Evolutionary conservation across 2,888 invertebrate genomes (phyloP), one percentile per base, ranked within the genome.

Genomic region (Keiferia lycopersicella): DNA sequence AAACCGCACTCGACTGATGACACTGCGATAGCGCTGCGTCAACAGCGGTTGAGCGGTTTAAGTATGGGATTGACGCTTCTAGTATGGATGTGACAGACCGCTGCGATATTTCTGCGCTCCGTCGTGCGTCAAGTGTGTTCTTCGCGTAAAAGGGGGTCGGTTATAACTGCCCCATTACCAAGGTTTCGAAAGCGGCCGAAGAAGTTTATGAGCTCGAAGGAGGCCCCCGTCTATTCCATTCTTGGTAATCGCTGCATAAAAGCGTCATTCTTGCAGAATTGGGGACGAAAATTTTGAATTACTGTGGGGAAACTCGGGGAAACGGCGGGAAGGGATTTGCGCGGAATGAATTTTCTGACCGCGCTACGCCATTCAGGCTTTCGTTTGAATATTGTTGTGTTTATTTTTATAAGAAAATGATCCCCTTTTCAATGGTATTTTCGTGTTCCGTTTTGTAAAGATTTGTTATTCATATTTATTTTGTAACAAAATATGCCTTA

Each of bases 211-310:
- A 57, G 8, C 61, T 18, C 57, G 16, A 18, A 61, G 50, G 58
- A 26, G 38, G n/a, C 56, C 30, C n/a, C 22, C 59, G 48, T 2
- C 41, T 45, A 48, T 58, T 59, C 50, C 22, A 38, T 62, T 59
- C 60, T 51, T 59, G 16, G 62, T 62, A 65, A 62, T 62, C 62
- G 62, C 39, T 12, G 14, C n/a, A 51, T 50, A 58, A 58, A 51
- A 60, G 41, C 39, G 26, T 45, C 22, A 60, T 39, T 60, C 45
- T 56, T 26, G 10, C 14, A 41, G 26, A 41, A 45, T 60, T 45
- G 30, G 45, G 60, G 60, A 58, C 39, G 38, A 16, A 26, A 60
- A 22, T 3, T 16, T 26, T n/a, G 45, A 22, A 45, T 45, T 45
- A 45, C n/a, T 26, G 45, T 16, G 8, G 39, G 14, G 26, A 26